Percentiles rank a stretch among this genome's conserved stretches.
These are phyloP conservation scores for Halcyon badia DNA, from an alignment of 2,797 vertebrate species.

Conservation along the genomic window DNA sequence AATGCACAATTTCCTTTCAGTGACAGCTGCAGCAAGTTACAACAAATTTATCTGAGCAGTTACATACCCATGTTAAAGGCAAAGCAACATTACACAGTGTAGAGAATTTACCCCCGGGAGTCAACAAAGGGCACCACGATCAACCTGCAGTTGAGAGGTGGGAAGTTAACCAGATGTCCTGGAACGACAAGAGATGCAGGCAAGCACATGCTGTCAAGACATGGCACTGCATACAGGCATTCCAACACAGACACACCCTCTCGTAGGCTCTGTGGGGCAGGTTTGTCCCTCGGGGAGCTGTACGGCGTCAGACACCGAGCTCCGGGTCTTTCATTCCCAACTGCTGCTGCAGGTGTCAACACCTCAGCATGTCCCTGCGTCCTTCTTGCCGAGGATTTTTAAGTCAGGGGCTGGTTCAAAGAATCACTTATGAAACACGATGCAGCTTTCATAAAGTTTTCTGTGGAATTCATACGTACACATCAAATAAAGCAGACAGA, in stretches of 20 bases:
- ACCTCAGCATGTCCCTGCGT: neutral
- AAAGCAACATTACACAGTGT: neutral
- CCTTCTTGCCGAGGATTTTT: neutral
- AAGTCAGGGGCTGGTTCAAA: neutral
- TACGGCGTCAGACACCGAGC: fast-evolving
- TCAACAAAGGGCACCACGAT: neutral
- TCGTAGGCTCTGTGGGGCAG: neutral
- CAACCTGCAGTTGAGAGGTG: neutral
- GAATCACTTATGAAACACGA: neutral
- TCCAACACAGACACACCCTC: neutral
- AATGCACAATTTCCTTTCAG: conserved; percentile 1
- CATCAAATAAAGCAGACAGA: neutral
- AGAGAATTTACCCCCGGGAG: neutral
- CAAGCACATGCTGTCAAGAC: neutral
- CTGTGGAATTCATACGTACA: neutral
- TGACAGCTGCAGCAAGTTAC: neutral
- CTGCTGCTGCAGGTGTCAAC: neutral
- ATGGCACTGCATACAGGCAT: fast-evolving
- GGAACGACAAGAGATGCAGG: neutral
- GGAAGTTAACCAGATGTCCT: neutral
- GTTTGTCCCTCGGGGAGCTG: neutral
- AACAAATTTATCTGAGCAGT: conserved; percentile 14
- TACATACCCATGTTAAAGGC: neutral
- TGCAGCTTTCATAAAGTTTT: neutral
- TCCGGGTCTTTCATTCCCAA: neutral